A percentile compares a stretch with the other conserved stretches of the same genome.
These are phyloP conservation scores for Tenrec ecaudatus DNA, from an alignment of 2,113 vertebrate genomes.

Conservation along the genomic window DNA sequence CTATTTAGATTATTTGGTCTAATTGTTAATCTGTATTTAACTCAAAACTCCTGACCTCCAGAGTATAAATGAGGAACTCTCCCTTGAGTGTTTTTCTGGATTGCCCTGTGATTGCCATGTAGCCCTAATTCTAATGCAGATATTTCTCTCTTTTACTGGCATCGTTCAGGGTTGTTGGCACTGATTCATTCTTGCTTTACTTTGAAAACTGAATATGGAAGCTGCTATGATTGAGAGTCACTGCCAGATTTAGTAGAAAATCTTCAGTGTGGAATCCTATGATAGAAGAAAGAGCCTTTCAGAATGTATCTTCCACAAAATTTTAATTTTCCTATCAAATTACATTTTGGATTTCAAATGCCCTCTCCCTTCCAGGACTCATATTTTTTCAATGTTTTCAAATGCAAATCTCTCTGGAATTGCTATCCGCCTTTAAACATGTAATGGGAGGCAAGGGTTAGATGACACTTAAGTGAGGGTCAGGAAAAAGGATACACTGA, in stretches of 20 bases:
- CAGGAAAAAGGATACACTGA: not conserved
- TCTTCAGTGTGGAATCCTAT: not conserved
- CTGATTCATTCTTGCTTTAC: not conserved
- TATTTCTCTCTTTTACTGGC: not conserved
- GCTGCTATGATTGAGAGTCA: not conserved
- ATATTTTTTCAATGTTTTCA: not conserved
- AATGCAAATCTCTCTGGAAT: not conserved
- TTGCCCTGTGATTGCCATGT: not conserved
- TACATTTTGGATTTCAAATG: not conserved
- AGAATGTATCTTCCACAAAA: not conserved
- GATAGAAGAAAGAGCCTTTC: slow-evolving; percentile 43
- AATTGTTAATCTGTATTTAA: too few species aligned
- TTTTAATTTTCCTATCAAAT: not conserved
- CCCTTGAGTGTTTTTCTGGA: not conserved
- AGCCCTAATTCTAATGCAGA: not conserved
- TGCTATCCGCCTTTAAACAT: not conserved
- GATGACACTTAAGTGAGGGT: not conserved
- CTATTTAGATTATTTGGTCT: not conserved
- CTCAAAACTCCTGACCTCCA: not conserved
- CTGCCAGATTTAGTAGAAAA: not conserved
- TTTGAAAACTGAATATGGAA: slow-evolving; percentile 12
- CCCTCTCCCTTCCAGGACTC: not conserved
- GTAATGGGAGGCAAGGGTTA: not conserved
- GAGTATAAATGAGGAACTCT: not conserved
- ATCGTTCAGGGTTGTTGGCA: not conserved